Evolutionary conservation across 1,140 invertebrate genomes (phyloP).

Genomic region (Lamellibrachia luymesi): DNA sequence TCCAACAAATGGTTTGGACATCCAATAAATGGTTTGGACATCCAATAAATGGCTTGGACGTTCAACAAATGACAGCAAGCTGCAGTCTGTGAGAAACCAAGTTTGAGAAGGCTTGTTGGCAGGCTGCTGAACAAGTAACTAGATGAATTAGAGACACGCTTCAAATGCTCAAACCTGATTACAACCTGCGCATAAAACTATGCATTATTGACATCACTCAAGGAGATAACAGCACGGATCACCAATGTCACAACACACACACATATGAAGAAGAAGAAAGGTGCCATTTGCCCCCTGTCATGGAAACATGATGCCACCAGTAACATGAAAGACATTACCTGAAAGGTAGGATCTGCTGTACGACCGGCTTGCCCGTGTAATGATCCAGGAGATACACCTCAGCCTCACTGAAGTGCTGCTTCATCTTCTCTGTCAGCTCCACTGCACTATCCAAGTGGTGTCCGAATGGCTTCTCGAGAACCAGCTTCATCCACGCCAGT

Average conservation of each 20-base stretch:
- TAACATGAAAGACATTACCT: conserved; percentile 35
- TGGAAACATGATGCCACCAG: not conserved
- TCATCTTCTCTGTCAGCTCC: conserved; percentile 37
- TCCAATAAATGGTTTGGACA: too few relatives aligned
- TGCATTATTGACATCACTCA: not conserved
- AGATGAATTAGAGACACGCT: not conserved
- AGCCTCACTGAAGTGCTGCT: conserved; percentile 41
- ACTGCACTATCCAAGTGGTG: conserved; percentile 39
- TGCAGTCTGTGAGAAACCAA: not conserved
- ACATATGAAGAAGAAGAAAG: too few relatives aligned
- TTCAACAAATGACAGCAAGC: too few relatives aligned
- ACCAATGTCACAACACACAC: too few relatives aligned
- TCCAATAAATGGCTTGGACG: too few relatives aligned
- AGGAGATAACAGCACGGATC: too few relatives aligned
- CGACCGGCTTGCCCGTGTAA: conserved; percentile 53
- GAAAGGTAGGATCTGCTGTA: conserved; percentile 50
- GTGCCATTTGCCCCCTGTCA: too few relatives aligned
- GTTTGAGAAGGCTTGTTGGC: not conserved
- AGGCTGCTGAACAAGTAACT: not conserved
- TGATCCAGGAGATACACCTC: conserved; percentile 55
- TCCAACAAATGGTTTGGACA: too few relatives aligned
- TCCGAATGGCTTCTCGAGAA: conserved; percentile 56
- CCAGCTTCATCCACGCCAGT: conserved; percentile 37
- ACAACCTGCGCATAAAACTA: not conserved
- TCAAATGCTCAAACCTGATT: not conserved